These are phyloP conservation scores for Tribolium freemani DNA, from an alignment of 2,888 invertebrate species.

Conservation along the genomic window DNA sequence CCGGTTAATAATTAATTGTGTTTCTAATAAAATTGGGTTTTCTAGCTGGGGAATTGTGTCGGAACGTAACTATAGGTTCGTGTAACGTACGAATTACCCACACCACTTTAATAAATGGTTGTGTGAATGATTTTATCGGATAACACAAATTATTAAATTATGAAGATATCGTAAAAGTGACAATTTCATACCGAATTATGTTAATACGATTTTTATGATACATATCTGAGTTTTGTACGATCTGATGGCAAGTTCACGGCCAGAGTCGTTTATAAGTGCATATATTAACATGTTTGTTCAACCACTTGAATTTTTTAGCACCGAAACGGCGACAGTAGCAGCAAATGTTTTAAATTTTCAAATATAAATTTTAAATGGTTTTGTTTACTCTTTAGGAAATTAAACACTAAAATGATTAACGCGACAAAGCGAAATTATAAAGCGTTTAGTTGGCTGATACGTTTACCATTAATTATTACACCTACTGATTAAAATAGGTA, in stretches of 20 bases:
- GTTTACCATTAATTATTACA: not conserved
- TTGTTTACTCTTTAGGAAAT: no score
- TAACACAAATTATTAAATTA: constrained; percentile 24
- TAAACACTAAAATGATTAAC: no score
- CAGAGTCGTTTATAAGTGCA: constrained; percentile 30
- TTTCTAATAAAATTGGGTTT: constrained; percentile 3
- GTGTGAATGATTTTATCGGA: constrained; percentile 28
- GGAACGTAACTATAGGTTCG: constrained; percentile 1
- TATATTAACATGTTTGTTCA: constrained; percentile 30
- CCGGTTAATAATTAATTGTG: constrained; percentile 11
- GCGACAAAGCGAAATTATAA: no score
- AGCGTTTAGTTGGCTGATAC: no score
- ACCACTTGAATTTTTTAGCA: not conserved
- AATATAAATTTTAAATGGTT: no score
- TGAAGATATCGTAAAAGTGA: constrained; percentile 20
- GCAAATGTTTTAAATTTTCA: not conserved
- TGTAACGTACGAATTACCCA: constrained; percentile 21
- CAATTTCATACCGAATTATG: constrained; percentile 34
- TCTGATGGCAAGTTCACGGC: constrained; percentile 39
- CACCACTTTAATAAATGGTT: constrained; percentile 20
- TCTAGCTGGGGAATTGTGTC: constrained; percentile 14
- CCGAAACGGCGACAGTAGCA: not conserved
- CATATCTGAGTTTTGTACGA: constrained; percentile 36
- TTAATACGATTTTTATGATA: constrained; percentile 37
- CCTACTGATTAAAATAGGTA: not conserved